Conservation (phyloP, 92 coral and sea anemone genomes). For the Hydrozoanthus gracilis region DNA sequence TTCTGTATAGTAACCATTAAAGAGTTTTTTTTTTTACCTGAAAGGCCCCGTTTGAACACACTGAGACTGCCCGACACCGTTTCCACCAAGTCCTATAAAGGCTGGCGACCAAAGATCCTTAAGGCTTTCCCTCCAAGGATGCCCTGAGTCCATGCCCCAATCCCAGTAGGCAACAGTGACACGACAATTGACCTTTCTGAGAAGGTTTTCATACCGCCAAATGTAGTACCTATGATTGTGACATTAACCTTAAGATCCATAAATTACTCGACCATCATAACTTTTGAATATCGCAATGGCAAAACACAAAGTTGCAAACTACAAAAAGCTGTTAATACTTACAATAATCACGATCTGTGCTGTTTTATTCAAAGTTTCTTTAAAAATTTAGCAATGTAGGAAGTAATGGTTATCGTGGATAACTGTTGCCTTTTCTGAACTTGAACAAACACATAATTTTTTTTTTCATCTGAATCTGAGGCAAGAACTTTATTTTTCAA, state of each 20-base stretch:
- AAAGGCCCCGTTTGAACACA: slow-evolving; percentile 66
- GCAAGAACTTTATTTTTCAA: too few species aligned
- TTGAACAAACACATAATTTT: too few species aligned
- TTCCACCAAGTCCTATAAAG: slow-evolving; percentile 50
- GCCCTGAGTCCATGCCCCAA: slow-evolving; percentile 60
- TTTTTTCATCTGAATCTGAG: too few species aligned
- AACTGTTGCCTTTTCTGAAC: too few species aligned
- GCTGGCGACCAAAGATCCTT: slow-evolving; percentile 50
- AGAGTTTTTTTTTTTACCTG: not conserved
- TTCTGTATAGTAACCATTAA: not conserved
- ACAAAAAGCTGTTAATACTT: too few species aligned
- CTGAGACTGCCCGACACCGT: slow-evolving; percentile 43
- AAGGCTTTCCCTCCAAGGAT: slow-evolving; percentile 33
- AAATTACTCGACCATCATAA: not conserved
- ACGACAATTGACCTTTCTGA: slow-evolving; percentile 52
- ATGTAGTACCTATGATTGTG: slow-evolving; percentile 24
- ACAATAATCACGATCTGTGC: too few species aligned
- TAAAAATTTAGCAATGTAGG: too few species aligned
- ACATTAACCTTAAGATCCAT: too few species aligned
- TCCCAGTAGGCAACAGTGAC: slow-evolving; percentile 73
- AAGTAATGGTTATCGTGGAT: too few species aligned
- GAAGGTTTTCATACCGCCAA: slow-evolving; percentile 46
- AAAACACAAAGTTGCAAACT: too few species aligned
- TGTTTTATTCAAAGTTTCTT: too few species aligned
- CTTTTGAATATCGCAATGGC: not conserved